phyloP scores from a whole-genome alignment of 1,140 invertebrate species.

The Liolophura sinensis region DNA sequence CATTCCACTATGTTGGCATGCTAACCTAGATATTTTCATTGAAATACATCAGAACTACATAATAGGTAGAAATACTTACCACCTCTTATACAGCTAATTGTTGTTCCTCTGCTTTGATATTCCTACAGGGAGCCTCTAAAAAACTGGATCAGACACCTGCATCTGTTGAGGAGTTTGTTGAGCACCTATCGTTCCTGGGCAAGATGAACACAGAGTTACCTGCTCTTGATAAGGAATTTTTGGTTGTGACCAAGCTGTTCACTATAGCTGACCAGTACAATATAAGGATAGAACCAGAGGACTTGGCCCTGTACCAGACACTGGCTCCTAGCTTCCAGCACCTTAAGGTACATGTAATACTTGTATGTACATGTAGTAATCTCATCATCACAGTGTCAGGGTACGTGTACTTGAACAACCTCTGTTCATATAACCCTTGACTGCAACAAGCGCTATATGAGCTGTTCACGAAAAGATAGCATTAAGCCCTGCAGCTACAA shows the following conservation, averaged over 20 bases:
- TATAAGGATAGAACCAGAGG: conserved; percentile 49
- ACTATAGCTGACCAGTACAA: conserved; percentile 54
- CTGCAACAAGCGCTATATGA: too few species aligned
- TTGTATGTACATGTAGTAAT: neutral
- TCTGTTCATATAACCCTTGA: too few species aligned
- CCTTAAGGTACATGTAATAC: conserved; percentile 52
- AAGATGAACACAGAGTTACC: conserved; percentile 53
- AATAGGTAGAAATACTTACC: too few species aligned
- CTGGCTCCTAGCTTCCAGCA: conserved; percentile 56
- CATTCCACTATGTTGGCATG: too few species aligned
- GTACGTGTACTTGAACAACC: too few species aligned
- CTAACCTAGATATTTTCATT: too few species aligned
- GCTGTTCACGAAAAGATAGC: too few species aligned
- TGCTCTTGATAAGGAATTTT: conserved; percentile 54
- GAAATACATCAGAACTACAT: too few species aligned
- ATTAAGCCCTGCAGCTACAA: too few species aligned
- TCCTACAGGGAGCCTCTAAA: conserved; percentile 49
- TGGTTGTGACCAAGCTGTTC: conserved; percentile 49
- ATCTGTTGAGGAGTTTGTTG: conserved; percentile 58
- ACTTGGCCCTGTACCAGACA: conserved; percentile 55
- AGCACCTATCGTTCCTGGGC: conserved; percentile 55
- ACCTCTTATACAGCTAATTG: neutral
- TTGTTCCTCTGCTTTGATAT: conserved; percentile 1
- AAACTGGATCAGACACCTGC: conserved; percentile 48
- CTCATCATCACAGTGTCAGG: too few species aligned